Conservation (phyloP, 2,113 vertebrate species). For the Pantherophis guttatus region DNA sequence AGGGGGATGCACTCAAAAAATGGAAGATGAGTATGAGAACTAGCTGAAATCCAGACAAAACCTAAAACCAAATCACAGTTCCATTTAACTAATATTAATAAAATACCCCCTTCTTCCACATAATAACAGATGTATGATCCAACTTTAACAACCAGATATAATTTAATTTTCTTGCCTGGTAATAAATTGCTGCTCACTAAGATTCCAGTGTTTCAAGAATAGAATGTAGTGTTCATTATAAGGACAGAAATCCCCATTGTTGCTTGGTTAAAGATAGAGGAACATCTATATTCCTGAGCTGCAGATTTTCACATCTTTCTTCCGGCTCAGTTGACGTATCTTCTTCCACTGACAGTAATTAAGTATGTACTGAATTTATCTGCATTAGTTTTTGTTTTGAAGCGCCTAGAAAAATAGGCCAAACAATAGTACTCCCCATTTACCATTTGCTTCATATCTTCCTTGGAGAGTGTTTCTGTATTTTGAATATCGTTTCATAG, state of each 20-base stretch:
- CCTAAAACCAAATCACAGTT: background rate
- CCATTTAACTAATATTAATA: background rate
- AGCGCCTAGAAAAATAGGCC: background rate
- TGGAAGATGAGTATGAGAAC: background rate
- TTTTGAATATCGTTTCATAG: background rate
- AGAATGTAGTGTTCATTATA: background rate
- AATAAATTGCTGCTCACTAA: background rate
- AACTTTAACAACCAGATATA: background rate
- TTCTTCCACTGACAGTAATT: background rate
- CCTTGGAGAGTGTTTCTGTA: background rate
- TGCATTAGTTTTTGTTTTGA: background rate
- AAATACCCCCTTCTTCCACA: background rate
- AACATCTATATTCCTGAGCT: background rate
- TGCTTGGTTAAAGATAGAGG: background rate
- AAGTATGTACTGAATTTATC: background rate
- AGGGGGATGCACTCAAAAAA: background rate
- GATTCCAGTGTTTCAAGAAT: background rate
- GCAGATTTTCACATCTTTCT: background rate
- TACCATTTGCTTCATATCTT: background rate
- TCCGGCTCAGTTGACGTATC: background rate
- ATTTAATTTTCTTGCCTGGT: fast-evolving
- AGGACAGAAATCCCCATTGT: background rate
- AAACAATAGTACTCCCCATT: background rate
- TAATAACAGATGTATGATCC: background rate
- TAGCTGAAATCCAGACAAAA: background rate